Percentiles rank a stretch among this genome's conserved stretches.
These are phyloP conservation scores for Stomatorhinus ivindoensis DNA, from an alignment of 2,113 vertebrate species.

Conservation along the genomic window DNA sequence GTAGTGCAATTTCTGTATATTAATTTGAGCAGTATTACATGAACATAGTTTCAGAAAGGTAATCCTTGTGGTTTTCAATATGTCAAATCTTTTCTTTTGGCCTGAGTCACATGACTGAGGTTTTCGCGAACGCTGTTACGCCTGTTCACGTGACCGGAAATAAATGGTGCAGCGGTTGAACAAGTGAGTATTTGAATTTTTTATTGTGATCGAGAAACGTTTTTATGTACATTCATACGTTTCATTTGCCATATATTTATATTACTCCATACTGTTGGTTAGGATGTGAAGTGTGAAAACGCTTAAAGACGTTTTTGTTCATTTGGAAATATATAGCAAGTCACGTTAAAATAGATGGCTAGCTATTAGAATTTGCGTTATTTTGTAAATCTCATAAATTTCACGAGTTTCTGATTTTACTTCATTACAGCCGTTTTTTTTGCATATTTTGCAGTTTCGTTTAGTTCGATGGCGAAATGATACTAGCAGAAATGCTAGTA, in stretches of 20 bases:
- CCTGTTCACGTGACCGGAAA: slow-evolving; percentile 44
- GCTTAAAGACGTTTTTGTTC: background rate
- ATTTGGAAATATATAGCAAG: background rate
- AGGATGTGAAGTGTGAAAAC: background rate
- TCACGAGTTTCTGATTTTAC: background rate
- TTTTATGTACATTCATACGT: background rate
- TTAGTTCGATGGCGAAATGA: background rate
- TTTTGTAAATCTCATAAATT: background rate
- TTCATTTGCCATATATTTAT: background rate
- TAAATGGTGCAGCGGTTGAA: slow-evolving; percentile 14
- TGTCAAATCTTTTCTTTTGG: background rate
- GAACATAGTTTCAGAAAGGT: background rate
- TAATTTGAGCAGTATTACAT: background rate
- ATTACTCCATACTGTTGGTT: background rate
- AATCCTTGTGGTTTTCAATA: background rate
- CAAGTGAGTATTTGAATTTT: background rate
- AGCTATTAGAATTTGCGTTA: background rate
- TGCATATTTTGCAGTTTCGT: background rate
- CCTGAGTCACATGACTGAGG: slow-evolving; percentile 11
- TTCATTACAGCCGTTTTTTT: background rate
- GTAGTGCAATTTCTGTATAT: background rate
- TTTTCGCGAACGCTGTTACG: background rate
- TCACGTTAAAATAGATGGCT: slow-evolving; percentile 15
- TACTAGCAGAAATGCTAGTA: background rate
- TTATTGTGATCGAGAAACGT: background rate